Percentiles rank a stretch among this genome's conserved stretches.
phyloP scores from a whole-genome alignment of 2,113 vertebrate genomes.

The Hepsetus odoe region DNA sequence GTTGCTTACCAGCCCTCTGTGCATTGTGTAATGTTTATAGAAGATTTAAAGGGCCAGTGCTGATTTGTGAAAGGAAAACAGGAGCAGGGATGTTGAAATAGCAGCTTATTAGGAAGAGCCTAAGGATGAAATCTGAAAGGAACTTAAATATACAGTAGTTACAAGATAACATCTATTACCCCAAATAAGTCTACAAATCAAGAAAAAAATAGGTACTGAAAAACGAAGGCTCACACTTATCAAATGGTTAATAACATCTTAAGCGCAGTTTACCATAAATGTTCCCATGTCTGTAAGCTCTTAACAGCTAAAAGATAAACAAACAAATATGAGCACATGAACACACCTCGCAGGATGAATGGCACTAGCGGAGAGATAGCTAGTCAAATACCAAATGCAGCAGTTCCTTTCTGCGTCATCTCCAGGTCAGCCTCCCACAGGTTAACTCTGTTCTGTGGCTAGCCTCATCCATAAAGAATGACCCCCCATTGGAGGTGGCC shows the following conservation, averaged over 20 bases:
- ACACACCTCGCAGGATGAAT: neutral
- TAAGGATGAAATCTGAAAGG: neutral
- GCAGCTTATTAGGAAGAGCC: slow-evolving; percentile 26
- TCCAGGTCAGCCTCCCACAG: neutral
- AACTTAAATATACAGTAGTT: slow-evolving; percentile 12
- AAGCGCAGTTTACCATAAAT: neutral
- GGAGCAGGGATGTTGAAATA: slow-evolving; percentile 26
- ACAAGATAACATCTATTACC: slow-evolving; percentile 14
- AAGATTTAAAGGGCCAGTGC: slow-evolving; percentile 76
- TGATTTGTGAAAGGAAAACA: slow-evolving; percentile 34
- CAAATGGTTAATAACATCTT: neutral
- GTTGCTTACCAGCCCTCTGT: slow-evolving; percentile 67
- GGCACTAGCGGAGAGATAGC: neutral
- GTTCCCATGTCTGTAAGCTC: slow-evolving; percentile 17
- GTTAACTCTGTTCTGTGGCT: slow-evolving; percentile 31
- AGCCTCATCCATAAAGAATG: slow-evolving; percentile 47
- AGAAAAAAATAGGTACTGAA: slow-evolving; percentile 8
- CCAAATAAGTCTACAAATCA: slow-evolving; percentile 19
- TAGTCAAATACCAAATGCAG: slow-evolving; percentile 2
- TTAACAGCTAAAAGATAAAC: neutral
- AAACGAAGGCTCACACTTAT: neutral
- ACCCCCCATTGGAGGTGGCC: neutral
- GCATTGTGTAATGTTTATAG: slow-evolving; percentile 77
- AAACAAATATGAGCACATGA: neutral
- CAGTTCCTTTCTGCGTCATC: slow-evolving; percentile 41